Conservation (phyloP, 2,888 invertebrate genomes). For the Pogonocherus hispidulus region DNA sequence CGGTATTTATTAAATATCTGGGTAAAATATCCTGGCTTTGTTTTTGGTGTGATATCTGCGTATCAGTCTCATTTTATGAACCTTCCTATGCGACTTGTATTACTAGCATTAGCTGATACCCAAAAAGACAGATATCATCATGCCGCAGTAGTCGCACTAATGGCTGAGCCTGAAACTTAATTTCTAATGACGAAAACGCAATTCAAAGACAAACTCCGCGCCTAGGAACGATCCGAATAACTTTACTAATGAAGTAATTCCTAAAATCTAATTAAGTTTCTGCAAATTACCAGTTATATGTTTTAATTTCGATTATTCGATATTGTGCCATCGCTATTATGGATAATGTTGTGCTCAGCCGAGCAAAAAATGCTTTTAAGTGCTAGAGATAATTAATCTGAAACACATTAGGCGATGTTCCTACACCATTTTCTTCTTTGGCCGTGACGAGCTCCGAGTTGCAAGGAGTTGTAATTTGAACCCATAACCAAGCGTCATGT, state of each 20-base stretch:
- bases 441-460: not conserved
- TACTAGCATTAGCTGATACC: not conserved
- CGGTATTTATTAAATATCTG: not conserved
- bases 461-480: not conserved
- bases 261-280: conserved; percentile 57
- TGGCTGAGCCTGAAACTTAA: conserved; percentile 51
- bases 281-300: conserved; percentile 53
- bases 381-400: conserved; percentile 21
- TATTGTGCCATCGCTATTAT: conserved; percentile 49
- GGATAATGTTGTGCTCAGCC: conserved; percentile 1
- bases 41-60: not conserved
- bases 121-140: conserved; percentile 27
- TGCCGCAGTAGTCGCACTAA: conserved; percentile 47
- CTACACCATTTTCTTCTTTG: not conserved
- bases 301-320: conserved; percentile 52
- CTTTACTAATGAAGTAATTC: conserved; percentile 50
- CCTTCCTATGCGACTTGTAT: not conserved
- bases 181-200: conserved; percentile 56
- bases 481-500: too few species aligned
- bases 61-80: not conserved
- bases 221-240: conserved; percentile 45
- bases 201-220: conserved; percentile 51
- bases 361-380: conserved; percentile 31
- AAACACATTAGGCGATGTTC: conserved; percentile 11
- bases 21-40: not conserved